phyloP scores from a whole-genome alignment of 2,888 invertebrate species.

The Drosophila mimica region DNA sequence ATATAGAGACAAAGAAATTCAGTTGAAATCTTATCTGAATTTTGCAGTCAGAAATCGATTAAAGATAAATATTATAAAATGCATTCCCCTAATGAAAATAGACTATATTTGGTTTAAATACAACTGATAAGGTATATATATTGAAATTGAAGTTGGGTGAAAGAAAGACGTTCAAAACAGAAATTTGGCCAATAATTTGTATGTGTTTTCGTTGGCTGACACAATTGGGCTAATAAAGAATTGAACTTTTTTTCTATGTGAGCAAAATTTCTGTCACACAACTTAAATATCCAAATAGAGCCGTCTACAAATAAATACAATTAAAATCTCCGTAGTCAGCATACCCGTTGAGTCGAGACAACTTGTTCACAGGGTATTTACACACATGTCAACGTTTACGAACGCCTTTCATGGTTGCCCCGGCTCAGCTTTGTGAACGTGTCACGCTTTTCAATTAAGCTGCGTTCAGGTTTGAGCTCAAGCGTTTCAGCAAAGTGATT shows the following conservation, averaged over 20 bases:
- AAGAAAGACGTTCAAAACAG: not conserved
- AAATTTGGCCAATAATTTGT: not conserved
- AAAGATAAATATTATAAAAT: not conserved
- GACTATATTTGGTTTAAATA: not conserved
- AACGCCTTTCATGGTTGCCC: constrained; percentile 9
- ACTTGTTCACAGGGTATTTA: constrained; percentile 18
- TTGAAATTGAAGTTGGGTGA: not conserved
- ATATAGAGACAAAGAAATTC: not conserved
- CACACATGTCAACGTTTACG: constrained; percentile 34
- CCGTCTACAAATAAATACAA: not conserved
- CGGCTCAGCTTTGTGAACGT: constrained; percentile 46
- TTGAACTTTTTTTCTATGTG: not conserved
- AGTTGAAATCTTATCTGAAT: not conserved
- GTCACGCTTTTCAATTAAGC: constrained; percentile 56
- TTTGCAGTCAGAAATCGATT: not conserved
- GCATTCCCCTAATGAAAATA: not conserved
- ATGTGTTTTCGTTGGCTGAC: not conserved
- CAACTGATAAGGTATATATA: not conserved
- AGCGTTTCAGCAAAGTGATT: constrained; percentile 10
- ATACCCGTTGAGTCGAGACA: not conserved
- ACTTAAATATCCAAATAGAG: not conserved
- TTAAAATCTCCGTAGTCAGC: not conserved
- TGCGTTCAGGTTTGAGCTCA: constrained; percentile 33
- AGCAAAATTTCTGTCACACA: not conserved
- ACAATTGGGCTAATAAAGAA: not conserved